Percentiles rank a stretch among this genome's conserved stretches.
Conservation (phyloP, 2,113 vertebrate species). For the Prochilodus magdalenae region DNA sequence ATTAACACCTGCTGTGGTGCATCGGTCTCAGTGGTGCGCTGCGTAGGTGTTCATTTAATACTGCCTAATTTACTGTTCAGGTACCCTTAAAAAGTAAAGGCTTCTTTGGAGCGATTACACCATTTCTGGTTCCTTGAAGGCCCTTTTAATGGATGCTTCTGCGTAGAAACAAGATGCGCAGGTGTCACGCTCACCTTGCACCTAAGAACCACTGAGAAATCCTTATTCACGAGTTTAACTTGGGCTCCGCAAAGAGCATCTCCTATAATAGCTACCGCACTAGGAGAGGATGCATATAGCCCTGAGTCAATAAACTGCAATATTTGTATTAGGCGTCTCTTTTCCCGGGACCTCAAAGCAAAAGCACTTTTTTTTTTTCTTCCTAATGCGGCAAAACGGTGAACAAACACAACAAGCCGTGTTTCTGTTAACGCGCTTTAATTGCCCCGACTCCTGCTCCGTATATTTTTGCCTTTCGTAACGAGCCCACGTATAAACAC, state of each 20-base stretch:
- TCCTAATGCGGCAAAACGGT: background rate
- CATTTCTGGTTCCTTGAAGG: background rate
- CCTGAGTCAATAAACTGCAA: conserved; percentile 9
- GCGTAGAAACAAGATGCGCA: too few relatives aligned
- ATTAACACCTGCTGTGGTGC: background rate
- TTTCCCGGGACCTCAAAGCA: background rate
- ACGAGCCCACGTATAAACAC: conserved; percentile 40
- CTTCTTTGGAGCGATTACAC: background rate
- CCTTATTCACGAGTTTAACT: background rate
- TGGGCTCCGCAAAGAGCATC: background rate
- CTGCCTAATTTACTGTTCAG: background rate
- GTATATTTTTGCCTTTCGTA: conserved; percentile 35
- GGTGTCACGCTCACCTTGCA: background rate
- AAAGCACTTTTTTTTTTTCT: conserved; percentile 16
- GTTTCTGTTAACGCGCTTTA: conserved; percentile 28
- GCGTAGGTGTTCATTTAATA: background rate
- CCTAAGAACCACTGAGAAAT: background rate
- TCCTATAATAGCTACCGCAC: background rate
- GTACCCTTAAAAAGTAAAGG: background rate
- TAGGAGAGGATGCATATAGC: background rate
- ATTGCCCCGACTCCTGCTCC: conserved; percentile 38
- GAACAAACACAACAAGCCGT: conserved; percentile 24
- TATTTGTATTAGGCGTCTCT: background rate
- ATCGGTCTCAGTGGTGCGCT: background rate
- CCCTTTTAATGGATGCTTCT: background rate